Percentiles rank a stretch among this genome's conserved stretches.
Conservation (phyloP, 64 coral and sea anemone genomes). For the Actinia tenebrosa region DNA sequence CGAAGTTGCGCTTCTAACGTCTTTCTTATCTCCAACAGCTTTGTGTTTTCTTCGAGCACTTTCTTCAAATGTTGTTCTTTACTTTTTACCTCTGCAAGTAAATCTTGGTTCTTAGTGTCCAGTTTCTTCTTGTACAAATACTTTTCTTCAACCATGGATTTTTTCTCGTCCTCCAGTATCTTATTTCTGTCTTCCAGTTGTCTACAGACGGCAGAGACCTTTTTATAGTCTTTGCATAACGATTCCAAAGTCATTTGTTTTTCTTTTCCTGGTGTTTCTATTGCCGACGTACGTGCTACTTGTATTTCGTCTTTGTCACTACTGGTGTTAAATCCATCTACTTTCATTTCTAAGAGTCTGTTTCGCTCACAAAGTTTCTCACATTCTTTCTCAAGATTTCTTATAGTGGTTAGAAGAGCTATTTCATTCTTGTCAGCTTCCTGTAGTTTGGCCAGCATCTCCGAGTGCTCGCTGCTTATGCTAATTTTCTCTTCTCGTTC, state of each 20-base stretch:
- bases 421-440: slow-evolving; percentile 40
- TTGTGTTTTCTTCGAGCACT: slow-evolving; percentile 27
- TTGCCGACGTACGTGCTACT: no score
- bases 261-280: background rate
- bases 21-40: slow-evolving; percentile 32
- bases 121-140: slow-evolving; percentile 36
- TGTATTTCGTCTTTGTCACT: background rate
- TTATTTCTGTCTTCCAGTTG: background rate
- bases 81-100: slow-evolving; percentile 33
- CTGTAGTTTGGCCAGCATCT: slow-evolving; percentile 3
- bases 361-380: slow-evolving; percentile 19
- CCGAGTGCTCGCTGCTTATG: slow-evolving; percentile 6
- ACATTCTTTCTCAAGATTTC: slow-evolving; percentile 19
- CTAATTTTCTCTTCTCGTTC: slow-evolving; percentile 49
- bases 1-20: slow-evolving; percentile 42
- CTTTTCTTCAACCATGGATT: background rate
- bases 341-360: background rate
- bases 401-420: slow-evolving; percentile 2
- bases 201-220: background rate
- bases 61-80: slow-evolving; percentile 44
- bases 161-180: background rate
- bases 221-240: background rate
- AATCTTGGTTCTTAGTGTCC: slow-evolving; percentile 53
- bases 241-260: slow-evolving; percentile 5
- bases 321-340: background rate